These are phyloP conservation scores for Trinorchestia longiramus DNA, from an alignment of 1,140 invertebrate species.

Conservation along the genomic window DNA sequence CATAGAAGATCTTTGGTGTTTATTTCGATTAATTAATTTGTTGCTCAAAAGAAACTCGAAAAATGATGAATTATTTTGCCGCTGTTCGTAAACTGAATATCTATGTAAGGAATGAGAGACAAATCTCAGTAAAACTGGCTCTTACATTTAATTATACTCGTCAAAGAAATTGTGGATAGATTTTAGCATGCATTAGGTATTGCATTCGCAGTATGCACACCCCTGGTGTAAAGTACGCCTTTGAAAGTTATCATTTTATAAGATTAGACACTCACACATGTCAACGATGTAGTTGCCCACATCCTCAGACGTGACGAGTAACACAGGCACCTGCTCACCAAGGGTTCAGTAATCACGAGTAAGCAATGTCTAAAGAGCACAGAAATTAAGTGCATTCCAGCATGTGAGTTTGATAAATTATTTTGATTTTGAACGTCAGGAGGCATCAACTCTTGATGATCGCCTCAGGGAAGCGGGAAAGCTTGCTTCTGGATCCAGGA, in stretches of 20 bases:
- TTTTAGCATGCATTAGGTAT: neutral
- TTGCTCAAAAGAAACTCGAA: too few relatives aligned
- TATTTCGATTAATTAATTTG: too few relatives aligned
- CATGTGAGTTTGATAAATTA: neutral
- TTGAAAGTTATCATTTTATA: neutral
- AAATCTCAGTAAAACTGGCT: too few relatives aligned
- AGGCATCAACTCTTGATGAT: neutral
- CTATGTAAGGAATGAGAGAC: too few relatives aligned
- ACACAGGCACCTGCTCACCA: slow-evolving; percentile 39
- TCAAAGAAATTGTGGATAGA: neutral
- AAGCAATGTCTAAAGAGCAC: neutral
- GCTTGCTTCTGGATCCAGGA: too few relatives aligned
- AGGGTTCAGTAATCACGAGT: neutral
- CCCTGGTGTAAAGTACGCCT: neutral
- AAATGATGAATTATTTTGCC: neutral
- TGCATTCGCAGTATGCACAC: neutral
- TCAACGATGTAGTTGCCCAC: slow-evolving; percentile 55
- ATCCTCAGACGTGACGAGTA: slow-evolving; percentile 34
- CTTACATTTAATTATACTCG: too few relatives aligned
- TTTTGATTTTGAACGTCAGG: neutral
- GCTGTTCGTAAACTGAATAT: too few relatives aligned
- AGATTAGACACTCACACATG: slow-evolving; percentile 48
- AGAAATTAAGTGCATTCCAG: neutral
- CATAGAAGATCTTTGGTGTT: too few relatives aligned
- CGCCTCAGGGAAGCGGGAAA: too few relatives aligned